Evolutionary conservation across 2,797 vertebrate species (phyloP).

Genomic region (Erpetoichthys calabaricus): DNA sequence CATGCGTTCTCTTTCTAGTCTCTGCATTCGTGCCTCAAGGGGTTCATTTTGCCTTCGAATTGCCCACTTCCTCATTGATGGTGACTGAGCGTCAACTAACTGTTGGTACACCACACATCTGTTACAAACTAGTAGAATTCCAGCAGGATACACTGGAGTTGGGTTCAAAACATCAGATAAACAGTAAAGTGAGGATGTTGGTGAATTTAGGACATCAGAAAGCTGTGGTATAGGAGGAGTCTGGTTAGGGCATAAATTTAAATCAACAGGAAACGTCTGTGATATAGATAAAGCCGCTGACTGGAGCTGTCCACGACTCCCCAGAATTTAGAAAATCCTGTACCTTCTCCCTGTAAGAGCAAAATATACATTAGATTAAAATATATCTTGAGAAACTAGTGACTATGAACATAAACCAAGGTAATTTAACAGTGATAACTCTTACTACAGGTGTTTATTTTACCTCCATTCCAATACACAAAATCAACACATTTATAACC

Average conservation of each 20-base stretch:
- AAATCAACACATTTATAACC: too few relatives aligned
- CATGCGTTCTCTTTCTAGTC: constrained; percentile 82
- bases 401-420: too few relatives aligned
- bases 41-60: constrained; percentile 83
- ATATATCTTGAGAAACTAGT: too few relatives aligned
- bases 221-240: constrained; percentile 37
- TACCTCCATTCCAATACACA: too few relatives aligned
- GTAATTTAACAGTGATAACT: too few relatives aligned
- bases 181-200: constrained; percentile 41
- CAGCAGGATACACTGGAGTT: constrained; percentile 72
- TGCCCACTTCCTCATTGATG: constrained; percentile 71
- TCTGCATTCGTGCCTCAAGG: constrained; percentile 67
- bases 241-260: constrained; percentile 38
- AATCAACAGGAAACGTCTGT: constrained; percentile 43
- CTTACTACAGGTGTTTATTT: too few relatives aligned
- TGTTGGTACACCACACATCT: constrained; percentile 83
- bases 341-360: constrained; percentile 70
- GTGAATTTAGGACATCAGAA: constrained; percentile 45
- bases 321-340: constrained; percentile 71
- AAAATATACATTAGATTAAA: neutral
- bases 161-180: constrained; percentile 56
- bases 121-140: constrained; percentile 89
- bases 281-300: constrained; percentile 44
- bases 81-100: constrained; percentile 68
- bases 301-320: constrained; percentile 44